phyloP scores from a whole-genome alignment of 2,888 invertebrate genomes.

The Acanthosepion pharaonis region DNA sequence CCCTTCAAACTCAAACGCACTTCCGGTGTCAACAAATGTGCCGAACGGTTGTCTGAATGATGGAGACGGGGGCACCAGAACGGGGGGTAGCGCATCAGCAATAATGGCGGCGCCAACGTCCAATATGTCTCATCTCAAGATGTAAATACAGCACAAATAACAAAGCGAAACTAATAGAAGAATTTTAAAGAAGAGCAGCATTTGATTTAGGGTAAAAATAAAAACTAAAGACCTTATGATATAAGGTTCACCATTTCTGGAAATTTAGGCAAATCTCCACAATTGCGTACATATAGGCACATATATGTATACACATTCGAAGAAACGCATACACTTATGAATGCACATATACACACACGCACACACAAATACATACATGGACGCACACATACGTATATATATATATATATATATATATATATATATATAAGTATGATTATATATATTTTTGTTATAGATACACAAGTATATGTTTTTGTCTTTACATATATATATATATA shows the following conservation, averaged over 20 bases:
- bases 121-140: not conserved
- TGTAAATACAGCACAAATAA: not conserved
- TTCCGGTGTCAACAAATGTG: not conserved
- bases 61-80: not conserved
- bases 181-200: not conserved
- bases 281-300: not conserved
- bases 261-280: not conserved
- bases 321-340: too few species aligned
- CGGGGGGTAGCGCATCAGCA: not conserved
- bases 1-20: not conserved
- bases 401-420: too few species aligned
- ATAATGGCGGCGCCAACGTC: not conserved
- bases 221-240: not conserved
- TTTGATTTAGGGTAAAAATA: not conserved
- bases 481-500: too few species aligned
- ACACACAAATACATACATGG: too few species aligned
- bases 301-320: not conserved
- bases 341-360: too few species aligned
- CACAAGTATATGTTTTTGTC: too few species aligned
- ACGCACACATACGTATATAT: too few species aligned
- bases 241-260: not conserved
- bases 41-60: conserved; percentile 35
- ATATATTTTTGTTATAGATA: too few species aligned
- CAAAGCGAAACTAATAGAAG: not conserved
- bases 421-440: too few species aligned